Base-by-base conservation (phyloP, 2,113 vertebrate genomes). In the Pagrus major region DNA sequence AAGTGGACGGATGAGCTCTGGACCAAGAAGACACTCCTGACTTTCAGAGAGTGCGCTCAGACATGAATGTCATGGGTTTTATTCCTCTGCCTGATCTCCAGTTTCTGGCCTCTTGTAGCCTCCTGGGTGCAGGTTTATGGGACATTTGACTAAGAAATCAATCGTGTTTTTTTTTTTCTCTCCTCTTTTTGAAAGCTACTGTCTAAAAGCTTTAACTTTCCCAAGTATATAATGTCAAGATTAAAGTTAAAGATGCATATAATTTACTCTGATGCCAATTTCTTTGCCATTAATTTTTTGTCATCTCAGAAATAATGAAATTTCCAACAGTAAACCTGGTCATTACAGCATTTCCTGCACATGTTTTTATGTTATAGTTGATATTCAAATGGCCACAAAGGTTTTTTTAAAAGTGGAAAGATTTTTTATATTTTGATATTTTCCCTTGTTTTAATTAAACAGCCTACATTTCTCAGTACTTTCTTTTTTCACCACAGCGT, bases 1-100 rank as follows among this genome's bases (percentile, higher is more conserved):
- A n/a, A n/a, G n/a, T n/a, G 11, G 29, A 64, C 55, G 27, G 59
- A 64, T 68, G 58, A 67, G 52, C 64, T 61, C 9, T n/a, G 1
- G 35, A 55, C 59, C 33, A 31, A 42, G 71, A 86, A 72, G 25
- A 67, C 4, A 25, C 70, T 5, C 65, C 10, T 78, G 84, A 86
- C 82, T 81, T 91, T 86, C 47, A 75, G 52, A 49, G 46, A 81
- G 71, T 85, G 37, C 5, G 9, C 33, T 81, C 44, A 25, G 25
- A 68, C 60, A 63, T 79, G 46, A 89, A 76, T 54, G 78, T 70
- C 65, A 63, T 14, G 14, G 54, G 51, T 70, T 54, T 54, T 23
- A 23, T 68, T 71, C 20, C 20, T 69, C n/a, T 51, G 51, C 0
- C 0, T 29, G 33, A 65, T 56, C 10, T 23, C 2, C 23, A 58